phyloP scores from a whole-genome alignment of 2,888 invertebrate genomes.

The Spatulosminthurus flaviceps region DNA sequence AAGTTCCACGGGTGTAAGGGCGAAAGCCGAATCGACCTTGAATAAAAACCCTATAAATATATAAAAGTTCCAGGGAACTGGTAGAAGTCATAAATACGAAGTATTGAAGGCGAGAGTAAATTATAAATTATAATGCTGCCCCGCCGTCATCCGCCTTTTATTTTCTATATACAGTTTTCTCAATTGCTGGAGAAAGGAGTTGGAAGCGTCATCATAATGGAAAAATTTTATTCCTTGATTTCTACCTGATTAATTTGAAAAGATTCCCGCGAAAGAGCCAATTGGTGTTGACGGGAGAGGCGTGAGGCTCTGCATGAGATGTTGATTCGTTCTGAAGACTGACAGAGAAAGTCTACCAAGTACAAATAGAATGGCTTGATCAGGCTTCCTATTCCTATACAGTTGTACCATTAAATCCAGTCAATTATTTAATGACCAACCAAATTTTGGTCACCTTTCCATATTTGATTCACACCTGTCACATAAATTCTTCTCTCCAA shows the following conservation, averaged over 20 bases:
- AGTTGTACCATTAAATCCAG: not conserved
- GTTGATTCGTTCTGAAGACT: conserved; percentile 3
- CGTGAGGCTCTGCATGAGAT: not conserved
- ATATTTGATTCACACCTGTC: not conserved
- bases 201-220: too few relatives aligned
- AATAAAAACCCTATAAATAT: too few relatives aligned
- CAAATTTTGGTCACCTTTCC: not conserved
- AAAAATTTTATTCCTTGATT: too few relatives aligned
- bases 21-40: too few relatives aligned
- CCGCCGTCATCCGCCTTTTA: too few relatives aligned
- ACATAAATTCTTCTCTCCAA: not conserved
- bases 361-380: conserved; percentile 22
- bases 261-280: conserved; percentile 2
- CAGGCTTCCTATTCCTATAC: not conserved
- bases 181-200: too few relatives aligned
- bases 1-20: too few relatives aligned
- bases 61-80: too few relatives aligned
- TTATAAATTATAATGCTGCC: too few relatives aligned
- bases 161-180: too few relatives aligned
- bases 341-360: conserved; percentile 35
- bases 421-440: not conserved
- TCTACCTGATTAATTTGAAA: not conserved
- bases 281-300: not conserved
- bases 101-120: too few relatives aligned
- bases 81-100: too few relatives aligned